These are phyloP conservation scores for Chrysotoxum bicinctum DNA, from an alignment of 2,888 invertebrate genomes.

Conservation along the genomic window DNA sequence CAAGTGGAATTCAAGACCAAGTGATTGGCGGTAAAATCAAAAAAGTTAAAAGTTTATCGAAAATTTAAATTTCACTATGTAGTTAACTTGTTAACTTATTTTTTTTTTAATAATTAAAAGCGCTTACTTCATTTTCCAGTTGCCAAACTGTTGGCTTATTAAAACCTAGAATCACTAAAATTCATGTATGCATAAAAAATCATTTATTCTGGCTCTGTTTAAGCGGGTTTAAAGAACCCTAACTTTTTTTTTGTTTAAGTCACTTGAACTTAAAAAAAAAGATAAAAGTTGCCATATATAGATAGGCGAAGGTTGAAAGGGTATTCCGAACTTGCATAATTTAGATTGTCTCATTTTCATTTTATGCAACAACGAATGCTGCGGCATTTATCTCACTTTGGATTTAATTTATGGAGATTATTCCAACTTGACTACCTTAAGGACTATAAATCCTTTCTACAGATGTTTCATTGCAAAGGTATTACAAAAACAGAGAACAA, in stretches of 20 bases:
- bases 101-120: too few relatives aligned
- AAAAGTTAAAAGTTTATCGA: too few relatives aligned
- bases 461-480: neutral
- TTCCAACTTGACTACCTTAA: slow-evolving; percentile 5
- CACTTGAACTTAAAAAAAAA: neutral
- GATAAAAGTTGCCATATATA: neutral
- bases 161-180: neutral
- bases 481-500: neutral
- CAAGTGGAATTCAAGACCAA: too few relatives aligned
- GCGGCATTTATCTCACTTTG: slow-evolving; percentile 48
- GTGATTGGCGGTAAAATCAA: too few relatives aligned
- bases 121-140: too few relatives aligned
- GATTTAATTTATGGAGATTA: slow-evolving; percentile 43
- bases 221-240: neutral
- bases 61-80: too few relatives aligned
- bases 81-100: too few relatives aligned
- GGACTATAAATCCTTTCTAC: slow-evolving; percentile 2
- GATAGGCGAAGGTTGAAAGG: neutral
- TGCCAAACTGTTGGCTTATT: neutral
- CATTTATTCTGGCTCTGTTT: slow-evolving; percentile 18
- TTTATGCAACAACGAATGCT: neutral
- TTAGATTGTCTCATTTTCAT: slow-evolving; percentile 14
- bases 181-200: neutral
- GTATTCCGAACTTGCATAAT: slow-evolving; percentile 26
- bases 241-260: neutral